Base-by-base conservation (phyloP, 2,797 vertebrate species). In the Australoheros facetus region DNA sequence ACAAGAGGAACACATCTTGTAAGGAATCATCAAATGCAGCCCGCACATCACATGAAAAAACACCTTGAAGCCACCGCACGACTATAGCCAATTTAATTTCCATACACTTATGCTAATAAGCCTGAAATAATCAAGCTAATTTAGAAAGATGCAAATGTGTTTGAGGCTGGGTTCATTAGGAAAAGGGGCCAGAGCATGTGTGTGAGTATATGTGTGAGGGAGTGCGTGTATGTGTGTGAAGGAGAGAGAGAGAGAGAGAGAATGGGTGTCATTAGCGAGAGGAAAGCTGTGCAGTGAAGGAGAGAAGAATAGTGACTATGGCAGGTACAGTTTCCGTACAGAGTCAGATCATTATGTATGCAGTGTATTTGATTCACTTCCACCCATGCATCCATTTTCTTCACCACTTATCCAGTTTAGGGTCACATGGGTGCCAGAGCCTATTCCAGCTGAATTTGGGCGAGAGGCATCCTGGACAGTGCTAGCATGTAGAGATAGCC, bases 121-220 rank as follows among this genome's bases (percentile, higher is more conserved):
- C 79, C 78, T 89, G 92, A 95, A 94, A 95, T 94, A 94, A 96
- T 95, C 93, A 94, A 94, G 91, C 90, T 92, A 93, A 95, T 95
- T 94, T 93, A 91, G 89, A 93, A 85, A 94, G 87, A 95, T 95
- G 94, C 93, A 94, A 95, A 96, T 95, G 91, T 77, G 79, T 93
- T 91, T 86, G 93, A 91, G 87, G 89, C 88, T 86, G 83, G 91
- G 83, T 94, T 95, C 93, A 95, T 95, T 95, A 95, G 94, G 66
- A 78, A 91, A 86, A 79, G 75, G 80, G 80, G 66, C 81, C 78
- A 58, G 66, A 83, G 79, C 73, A 55, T 78, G 69, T 71, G 78
- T 82, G 71, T 7, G 30, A 21, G 45, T 59, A 45, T 66, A 71
- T 39, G 62, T 51, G 66, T 45, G 12, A 48, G 72, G 56, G 79